A percentile compares a stretch with the other conserved stretches of the same genome.
Evolutionary conservation across 2,113 vertebrate genomes (phyloP).

Genomic region (Herpailurus yagouaroundi): DNA sequence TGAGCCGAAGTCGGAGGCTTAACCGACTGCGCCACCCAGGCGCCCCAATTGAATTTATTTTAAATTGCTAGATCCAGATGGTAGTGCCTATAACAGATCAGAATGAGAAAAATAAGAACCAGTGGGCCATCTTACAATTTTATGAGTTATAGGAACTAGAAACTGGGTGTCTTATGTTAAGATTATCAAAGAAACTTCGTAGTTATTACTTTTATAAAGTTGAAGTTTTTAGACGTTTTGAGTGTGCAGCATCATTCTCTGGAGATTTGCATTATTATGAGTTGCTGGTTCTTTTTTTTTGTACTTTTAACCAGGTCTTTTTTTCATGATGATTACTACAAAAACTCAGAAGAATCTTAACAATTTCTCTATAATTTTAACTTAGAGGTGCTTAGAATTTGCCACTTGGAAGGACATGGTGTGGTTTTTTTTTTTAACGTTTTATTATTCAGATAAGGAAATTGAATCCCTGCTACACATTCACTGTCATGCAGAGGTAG

Average conservation of each 20-base stretch:
- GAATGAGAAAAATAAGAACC: conserved; percentile 30
- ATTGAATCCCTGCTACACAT: neutral
- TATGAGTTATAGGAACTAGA: neutral
- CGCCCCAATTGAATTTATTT: neutral
- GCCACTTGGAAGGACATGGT: neutral
- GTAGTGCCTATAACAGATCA: neutral
- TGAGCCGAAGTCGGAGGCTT: no score
- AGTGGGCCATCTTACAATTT: neutral
- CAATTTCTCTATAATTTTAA: neutral
- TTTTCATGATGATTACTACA: neutral
- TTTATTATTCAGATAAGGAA: neutral
- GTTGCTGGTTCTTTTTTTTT: neutral
- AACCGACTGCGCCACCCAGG: no score
- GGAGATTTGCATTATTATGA: neutral
- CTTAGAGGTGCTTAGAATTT: neutral
- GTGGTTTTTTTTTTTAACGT: neutral
- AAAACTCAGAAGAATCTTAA: conserved; percentile 26
- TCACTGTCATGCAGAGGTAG: neutral
- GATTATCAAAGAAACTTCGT: neutral
- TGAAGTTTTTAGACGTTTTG: neutral
- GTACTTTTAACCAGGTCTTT: neutral
- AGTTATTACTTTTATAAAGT: conserved; percentile 1
- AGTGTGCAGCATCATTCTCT: neutral
- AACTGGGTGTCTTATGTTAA: neutral
- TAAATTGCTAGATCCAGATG: neutral